Base-by-base conservation (phyloP, 2,888 invertebrate genomes). In the Nomada ferruginata region DNA sequence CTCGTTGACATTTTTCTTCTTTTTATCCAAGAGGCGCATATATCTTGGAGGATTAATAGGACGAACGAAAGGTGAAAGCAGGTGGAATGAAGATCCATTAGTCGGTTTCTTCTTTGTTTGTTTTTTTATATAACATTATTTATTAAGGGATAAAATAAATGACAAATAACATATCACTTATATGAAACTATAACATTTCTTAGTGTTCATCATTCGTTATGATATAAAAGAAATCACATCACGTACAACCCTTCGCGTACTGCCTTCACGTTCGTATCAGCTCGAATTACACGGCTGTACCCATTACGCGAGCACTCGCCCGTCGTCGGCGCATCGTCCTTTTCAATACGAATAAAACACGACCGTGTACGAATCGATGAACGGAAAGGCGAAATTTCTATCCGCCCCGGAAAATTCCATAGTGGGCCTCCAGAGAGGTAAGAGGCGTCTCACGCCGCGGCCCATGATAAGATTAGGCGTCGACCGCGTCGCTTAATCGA, bases 161-260 rank as follows among this genome's bases (percentile, higher is more conserved):
- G 93, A 93, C 92, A 93, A 93, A 93, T 93, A 93, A 93, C 93
- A 93, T 93, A 93, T 93, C 92, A 92, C 93, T 93, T 93, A 93
- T 93, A 93, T 91, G 93, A 93, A 93, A 93, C 93, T 93, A 93
- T 93, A 93, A 93, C 93, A 93, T 93, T 93, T 93, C 91, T 93
- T 93, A 93, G 92, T 93, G 92, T 93, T 93, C 92, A 92, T 93
- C 92, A 90, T 91, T 92, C 89, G 89, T 93, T 93, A 93, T 90
- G 91, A 93, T 93, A 93, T 93, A 93, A 93, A 93, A 93, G 91
- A 93, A 93, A 93, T 93, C 93, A 93, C 93, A 93, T 93, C 92
- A 93, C 92, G 93, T 93, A 92, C 90, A 91, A 92, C 92, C 92
- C 92, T 92, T 89, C 91, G 70, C 79, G 63, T 74, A 79, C 71